Percentiles rank a stretch among this genome's conserved stretches.
phyloP scores from a whole-genome alignment of 2,113 vertebrate genomes.

The Podarcis cretensis region DNA sequence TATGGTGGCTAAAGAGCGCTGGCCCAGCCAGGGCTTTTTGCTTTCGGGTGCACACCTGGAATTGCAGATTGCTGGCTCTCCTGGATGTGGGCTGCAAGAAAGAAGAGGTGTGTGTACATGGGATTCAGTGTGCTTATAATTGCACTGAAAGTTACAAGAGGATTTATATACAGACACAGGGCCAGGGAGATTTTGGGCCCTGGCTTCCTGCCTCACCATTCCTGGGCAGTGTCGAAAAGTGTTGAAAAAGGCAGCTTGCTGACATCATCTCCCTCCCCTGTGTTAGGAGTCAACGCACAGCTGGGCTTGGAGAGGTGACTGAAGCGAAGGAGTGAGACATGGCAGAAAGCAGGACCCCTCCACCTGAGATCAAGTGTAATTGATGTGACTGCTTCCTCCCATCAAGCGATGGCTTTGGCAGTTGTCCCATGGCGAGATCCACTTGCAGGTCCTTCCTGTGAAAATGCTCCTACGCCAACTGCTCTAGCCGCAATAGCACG shows the following conservation, averaged over 20 bases:
- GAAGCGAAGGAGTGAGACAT: background rate
- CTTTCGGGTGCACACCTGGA: conserved; percentile 15
- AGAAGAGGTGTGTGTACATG: background rate
- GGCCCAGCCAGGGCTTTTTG: conserved; percentile 23
- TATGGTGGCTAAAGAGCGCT: background rate
- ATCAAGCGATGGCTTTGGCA: background rate
- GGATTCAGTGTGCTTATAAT: conserved; percentile 4
- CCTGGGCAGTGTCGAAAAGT: background rate
- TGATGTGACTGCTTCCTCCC: background rate
- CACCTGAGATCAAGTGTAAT: background rate
- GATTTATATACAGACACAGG: background rate
- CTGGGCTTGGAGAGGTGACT: background rate
- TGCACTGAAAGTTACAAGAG: background rate
- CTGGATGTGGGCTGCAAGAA: background rate
- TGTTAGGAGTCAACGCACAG: background rate
- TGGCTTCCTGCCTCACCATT: background rate
- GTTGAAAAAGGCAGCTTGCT: background rate
- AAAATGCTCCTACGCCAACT: background rate
- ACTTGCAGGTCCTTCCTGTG: background rate
- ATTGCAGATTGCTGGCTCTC: conserved; percentile 29
- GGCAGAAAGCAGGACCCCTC: background rate
- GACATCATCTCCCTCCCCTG: background rate
- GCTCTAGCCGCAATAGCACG: background rate
- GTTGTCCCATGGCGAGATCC: background rate
- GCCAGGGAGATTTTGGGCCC: conserved; percentile 8